Percentiles rank a stretch among this genome's conserved stretches.
Evolutionary conservation across 2,113 vertebrate genomes (phyloP).

Genomic region (Psittacula cyanocephala): DNA sequence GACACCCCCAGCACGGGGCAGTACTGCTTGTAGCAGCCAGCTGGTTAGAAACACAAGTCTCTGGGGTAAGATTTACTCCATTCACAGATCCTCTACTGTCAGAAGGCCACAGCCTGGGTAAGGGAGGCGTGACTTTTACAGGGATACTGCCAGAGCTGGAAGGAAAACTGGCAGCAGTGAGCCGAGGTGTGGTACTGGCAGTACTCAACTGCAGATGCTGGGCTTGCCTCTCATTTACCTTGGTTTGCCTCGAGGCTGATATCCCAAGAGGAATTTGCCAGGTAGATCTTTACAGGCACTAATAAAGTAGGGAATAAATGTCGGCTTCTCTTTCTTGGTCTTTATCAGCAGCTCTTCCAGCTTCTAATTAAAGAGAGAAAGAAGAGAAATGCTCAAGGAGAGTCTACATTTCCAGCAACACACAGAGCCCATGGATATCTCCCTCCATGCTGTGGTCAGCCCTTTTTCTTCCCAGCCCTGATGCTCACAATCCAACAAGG

Average conservation of each 20-base stretch:
- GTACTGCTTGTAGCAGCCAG: background rate
- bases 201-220: background rate
- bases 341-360: constrained; percentile 93
- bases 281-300: constrained; percentile 95
- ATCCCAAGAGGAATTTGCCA: constrained; percentile 95
- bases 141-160: background rate
- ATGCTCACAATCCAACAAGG: background rate
- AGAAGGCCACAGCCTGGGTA: background rate
- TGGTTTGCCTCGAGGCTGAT: constrained; percentile 96
- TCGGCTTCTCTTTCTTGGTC: constrained; percentile 95
- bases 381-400: background rate
- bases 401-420: background rate
- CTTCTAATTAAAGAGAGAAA: constrained; percentile 80
- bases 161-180: background rate
- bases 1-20: background rate
- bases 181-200: background rate
- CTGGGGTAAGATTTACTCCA: background rate
- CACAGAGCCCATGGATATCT: background rate
- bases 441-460: background rate
- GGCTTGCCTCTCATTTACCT: constrained; percentile 76
- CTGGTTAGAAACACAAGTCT: background rate
- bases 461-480: background rate
- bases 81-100: background rate
- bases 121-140: background rate
- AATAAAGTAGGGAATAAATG: constrained; percentile 96